Evolutionary conservation across 2,888 invertebrate genomes (phyloP).

Genomic region (Folsomia candida): DNA sequence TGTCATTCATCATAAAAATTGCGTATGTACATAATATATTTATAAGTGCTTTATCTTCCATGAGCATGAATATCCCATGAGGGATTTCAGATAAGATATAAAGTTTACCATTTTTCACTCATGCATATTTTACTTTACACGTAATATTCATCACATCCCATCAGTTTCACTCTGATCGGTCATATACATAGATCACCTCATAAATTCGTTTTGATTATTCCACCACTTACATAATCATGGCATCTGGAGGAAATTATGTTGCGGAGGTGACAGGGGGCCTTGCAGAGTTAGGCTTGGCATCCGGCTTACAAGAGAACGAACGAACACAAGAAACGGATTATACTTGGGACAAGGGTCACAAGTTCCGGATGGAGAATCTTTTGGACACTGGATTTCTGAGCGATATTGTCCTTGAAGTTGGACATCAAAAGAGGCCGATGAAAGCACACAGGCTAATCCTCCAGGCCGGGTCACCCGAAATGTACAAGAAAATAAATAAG

Average conservation of each 20-base stretch:
- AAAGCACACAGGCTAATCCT: background rate
- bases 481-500: background rate
- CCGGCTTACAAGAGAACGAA: background rate
- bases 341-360: background rate
- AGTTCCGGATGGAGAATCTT: background rate
- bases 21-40: background rate
- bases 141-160: too few relatives aligned
- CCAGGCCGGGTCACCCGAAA: background rate
- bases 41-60: background rate
- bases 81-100: too few relatives aligned
- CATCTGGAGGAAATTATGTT: too few relatives aligned
- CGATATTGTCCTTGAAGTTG: background rate
- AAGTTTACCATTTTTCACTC: too few relatives aligned
- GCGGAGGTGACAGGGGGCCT: too few relatives aligned
- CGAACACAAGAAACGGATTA: background rate
- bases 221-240: too few relatives aligned
- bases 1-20: background rate
- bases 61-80: background rate
- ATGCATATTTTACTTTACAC: too few relatives aligned
- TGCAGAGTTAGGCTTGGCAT: too few relatives aligned
- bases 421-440: background rate
- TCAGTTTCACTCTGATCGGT: too few relatives aligned
- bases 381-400: constrained; percentile 4
- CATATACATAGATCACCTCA: too few relatives aligned
- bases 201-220: too few relatives aligned